Evolutionary conservation across 37 sponge, comb jelly and placozoan genomes (phyloP).

Genomic region (Tethya wilhelma): DNA sequence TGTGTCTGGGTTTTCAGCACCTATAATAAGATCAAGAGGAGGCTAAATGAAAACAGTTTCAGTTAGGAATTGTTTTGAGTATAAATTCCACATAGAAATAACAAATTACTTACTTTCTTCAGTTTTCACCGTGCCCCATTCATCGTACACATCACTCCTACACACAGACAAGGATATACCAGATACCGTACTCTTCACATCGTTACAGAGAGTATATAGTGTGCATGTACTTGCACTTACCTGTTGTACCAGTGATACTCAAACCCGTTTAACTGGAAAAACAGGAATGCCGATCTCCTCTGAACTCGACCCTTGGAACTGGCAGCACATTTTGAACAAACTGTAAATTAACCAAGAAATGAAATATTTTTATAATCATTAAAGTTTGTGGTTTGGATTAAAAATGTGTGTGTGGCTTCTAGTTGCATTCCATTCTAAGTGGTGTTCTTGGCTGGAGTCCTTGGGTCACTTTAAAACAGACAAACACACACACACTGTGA

Average conservation of each 20-base stretch:
- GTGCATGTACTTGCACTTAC: constrained; percentile 16
- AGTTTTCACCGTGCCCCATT: constrained; percentile 16
- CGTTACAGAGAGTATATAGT: background rate
- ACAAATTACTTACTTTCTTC: constrained; percentile 13
- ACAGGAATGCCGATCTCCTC: constrained; percentile 24
- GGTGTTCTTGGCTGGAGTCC: too few relatives aligned
- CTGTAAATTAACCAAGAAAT: background rate
- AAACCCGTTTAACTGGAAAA: constrained; percentile 65
- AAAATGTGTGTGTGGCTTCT: background rate
- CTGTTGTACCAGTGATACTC: constrained; percentile 83
- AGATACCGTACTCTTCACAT: background rate
- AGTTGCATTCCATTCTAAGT: background rate
- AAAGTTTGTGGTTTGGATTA: background rate
- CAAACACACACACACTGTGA: constrained; percentile 7
- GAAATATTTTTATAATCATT: background rate
- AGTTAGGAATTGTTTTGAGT: background rate
- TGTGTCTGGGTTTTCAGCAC: background rate
- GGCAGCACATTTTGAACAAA: background rate
- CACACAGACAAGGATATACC: background rate
- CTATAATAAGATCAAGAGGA: too few relatives aligned
- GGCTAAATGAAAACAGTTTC: background rate
- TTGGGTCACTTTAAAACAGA: background rate
- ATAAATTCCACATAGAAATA: background rate
- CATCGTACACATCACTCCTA: constrained; percentile 63
- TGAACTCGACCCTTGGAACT: background rate